phyloP scores from a whole-genome alignment of 2,113 vertebrate genomes.

The Cepphus grylle region DNA sequence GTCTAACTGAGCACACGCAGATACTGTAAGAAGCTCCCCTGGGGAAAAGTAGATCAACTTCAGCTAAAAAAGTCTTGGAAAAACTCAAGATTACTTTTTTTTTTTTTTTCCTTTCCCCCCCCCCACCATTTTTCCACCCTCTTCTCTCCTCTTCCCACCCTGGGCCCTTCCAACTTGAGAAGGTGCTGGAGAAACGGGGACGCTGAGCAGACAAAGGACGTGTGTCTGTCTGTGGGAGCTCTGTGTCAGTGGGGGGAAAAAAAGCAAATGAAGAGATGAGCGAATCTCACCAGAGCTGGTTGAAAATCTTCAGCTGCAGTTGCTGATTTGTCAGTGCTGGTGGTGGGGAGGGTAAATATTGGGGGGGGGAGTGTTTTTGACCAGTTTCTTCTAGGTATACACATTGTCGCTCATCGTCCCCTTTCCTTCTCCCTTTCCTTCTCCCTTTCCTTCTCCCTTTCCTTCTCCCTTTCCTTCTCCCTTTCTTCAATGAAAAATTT shows the following conservation, averaged over 20 bases:
- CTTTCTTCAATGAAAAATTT: not conserved
- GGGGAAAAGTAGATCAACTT: not conserved
- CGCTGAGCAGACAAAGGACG: not conserved
- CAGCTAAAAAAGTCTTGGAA: not conserved
- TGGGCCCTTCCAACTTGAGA: not conserved
- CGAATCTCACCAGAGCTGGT: not conserved
- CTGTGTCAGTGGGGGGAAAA: not conserved
- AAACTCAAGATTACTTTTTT: not conserved
- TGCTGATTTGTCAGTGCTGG: not conserved
- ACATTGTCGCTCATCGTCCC: too few relatives aligned
- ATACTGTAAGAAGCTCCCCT: not conserved
- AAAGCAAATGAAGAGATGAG: not conserved
- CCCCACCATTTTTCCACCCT: not conserved
- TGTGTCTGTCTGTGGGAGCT: not conserved
- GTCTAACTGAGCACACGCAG: accelerated
- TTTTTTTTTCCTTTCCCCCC: not conserved
- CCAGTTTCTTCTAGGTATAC: not conserved
- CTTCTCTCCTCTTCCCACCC: not conserved
- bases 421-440: not conserved
- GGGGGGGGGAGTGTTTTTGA: not conserved
- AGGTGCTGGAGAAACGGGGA: not conserved
- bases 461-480: too few relatives aligned
- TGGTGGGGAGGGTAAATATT: not conserved
- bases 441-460: not conserved
- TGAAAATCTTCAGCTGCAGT: not conserved